Conservation (phyloP, 2,888 invertebrate species). For the Aleiodes leptofemur region DNA sequence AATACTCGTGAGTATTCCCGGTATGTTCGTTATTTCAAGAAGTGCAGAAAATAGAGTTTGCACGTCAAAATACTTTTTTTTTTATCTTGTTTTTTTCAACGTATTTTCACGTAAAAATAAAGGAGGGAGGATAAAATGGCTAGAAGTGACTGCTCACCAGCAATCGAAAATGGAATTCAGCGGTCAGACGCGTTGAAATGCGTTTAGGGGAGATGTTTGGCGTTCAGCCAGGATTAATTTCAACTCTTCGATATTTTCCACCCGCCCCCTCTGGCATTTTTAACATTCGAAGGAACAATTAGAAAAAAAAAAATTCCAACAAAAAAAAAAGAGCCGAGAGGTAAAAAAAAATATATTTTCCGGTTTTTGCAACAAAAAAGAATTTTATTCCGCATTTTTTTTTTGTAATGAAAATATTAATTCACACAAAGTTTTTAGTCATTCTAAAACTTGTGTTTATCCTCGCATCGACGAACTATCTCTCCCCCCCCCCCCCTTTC, state of each 20-base stretch:
- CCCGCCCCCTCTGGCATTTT: background rate
- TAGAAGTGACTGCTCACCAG: conserved; percentile 27
- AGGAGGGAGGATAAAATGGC: background rate
- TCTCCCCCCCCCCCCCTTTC: conserved; percentile 3
- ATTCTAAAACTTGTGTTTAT: conserved; percentile 16
- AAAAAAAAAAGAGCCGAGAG: conserved; percentile 31
- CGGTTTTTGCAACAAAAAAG: background rate
- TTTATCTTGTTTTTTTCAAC: background rate
- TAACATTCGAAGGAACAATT: conserved; percentile 11
- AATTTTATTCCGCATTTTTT: background rate
- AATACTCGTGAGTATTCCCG: background rate
- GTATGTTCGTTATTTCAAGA: conserved; percentile 11
- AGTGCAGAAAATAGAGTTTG: conserved; percentile 3
- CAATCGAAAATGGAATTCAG: conserved; percentile 46
- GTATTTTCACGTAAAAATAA: conserved; percentile 14
- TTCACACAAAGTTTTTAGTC: conserved; percentile 32
- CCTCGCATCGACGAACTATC: background rate
- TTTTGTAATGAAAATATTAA: background rate
- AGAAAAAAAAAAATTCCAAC: conserved; percentile 3
- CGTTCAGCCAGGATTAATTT: conserved; percentile 32
- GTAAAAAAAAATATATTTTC: background rate
- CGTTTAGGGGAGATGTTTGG: conserved; percentile 32
- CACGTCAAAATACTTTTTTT: background rate
- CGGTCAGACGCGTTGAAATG: conserved; percentile 43
- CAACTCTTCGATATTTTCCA: conserved; percentile 22